Percentiles rank a stretch among this genome's conserved stretches.
These are phyloP conservation scores for Aporophyla nigra DNA, from an alignment of 2,888 invertebrate species.

Conservation along the genomic window DNA sequence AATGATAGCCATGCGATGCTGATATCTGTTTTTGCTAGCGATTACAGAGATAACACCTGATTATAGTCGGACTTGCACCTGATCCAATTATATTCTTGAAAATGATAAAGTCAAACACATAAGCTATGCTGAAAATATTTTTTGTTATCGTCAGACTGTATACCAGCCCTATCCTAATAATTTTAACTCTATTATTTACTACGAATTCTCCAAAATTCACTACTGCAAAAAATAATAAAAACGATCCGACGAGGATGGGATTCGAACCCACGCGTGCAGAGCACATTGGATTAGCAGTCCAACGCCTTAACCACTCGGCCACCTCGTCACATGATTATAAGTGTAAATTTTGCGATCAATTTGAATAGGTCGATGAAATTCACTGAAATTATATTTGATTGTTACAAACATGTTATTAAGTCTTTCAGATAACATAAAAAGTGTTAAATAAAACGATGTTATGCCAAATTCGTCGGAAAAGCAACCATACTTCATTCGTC, in stretches of 20 bases:
- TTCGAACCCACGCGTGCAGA: constrained; percentile 96
- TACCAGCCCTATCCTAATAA: too few species aligned
- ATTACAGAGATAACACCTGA: constrained; percentile 84
- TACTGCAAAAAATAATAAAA: constrained; percentile 62
- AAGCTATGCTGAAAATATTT: not conserved
- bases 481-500: not conserved
- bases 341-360: constrained; percentile 72
- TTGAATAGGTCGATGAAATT: constrained; percentile 26
- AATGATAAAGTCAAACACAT: constrained; percentile 24
- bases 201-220: not conserved
- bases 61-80: constrained; percentile 74
- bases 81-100: constrained; percentile 40
- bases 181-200: not conserved
- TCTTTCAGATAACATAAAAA: not conserved
- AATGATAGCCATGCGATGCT: constrained; percentile 78
- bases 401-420: not conserved
- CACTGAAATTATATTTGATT: not conserved
- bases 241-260: constrained; percentile 94
- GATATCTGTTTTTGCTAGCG: constrained; percentile 84
- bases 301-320: constrained; percentile 97
- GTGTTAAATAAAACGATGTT: not conserved
- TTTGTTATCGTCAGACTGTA: not conserved
- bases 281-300: constrained; percentile 97
- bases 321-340: constrained; percentile 91
- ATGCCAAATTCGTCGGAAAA: not conserved